Evolutionary conservation across 2,797 vertebrate species (phyloP).

Genomic region (Hylomyscus alleni): DNA sequence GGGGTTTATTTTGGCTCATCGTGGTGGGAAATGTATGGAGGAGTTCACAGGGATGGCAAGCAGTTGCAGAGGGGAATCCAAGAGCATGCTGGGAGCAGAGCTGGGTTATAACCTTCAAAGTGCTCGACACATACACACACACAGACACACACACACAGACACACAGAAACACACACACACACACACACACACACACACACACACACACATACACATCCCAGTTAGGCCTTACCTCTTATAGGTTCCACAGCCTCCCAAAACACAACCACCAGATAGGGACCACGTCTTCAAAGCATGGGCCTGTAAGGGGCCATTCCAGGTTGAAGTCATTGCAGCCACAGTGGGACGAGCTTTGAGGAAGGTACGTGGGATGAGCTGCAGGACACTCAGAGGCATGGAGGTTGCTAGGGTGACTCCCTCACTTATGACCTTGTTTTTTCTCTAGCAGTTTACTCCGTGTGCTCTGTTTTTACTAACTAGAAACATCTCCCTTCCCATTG

Average conservation of each 20-base stretch:
- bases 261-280: not conserved
- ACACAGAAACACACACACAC: no score
- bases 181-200: no score
- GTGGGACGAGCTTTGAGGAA: not conserved
- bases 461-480: constrained; percentile 44
- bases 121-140: no score
- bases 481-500: constrained; percentile 14
- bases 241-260: not conserved
- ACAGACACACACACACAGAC: no score
- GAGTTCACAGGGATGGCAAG: not conserved
- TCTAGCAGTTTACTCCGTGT: not conserved
- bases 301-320: no score
- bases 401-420: not conserved
- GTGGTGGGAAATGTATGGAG: not conserved
- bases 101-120: not conserved
- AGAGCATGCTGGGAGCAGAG: not conserved
- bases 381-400: not conserved
- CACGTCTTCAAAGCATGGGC: not conserved
- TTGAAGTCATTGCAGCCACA: not conserved
- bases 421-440: not conserved
- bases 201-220: not conserved
- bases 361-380: not conserved
- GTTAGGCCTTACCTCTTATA: not conserved
- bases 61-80: not conserved
- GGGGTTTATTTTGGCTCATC: not conserved